Base-by-base conservation (phyloP, 2,797 vertebrate species). In the Sebastolobus alascanus region DNA sequence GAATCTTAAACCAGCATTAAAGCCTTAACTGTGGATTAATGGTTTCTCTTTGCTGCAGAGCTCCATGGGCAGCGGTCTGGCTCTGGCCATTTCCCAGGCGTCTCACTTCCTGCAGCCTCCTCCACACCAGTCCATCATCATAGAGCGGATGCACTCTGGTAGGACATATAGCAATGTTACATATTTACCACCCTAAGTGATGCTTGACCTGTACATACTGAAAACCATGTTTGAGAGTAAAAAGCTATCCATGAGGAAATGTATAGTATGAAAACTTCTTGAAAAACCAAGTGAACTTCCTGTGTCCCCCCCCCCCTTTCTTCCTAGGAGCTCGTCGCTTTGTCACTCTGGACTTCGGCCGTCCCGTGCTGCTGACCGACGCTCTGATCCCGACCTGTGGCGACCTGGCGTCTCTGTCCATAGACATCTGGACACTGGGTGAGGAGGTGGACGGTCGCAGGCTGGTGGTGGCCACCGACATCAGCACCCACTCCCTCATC, bases 101-200 rank as follows among this genome's bases (percentile, higher is more conserved):
- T 99, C 99, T 70, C 98, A 99, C 95, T 99, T 99, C 91, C 96
- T 99, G 86, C 99, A 99, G 83, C 97, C 99, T 85, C 98, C 99
- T 25, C 98, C 99, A 89, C 97, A 99, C 93, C 99, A 99, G 93
- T 99, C 99, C 85, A 99, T 99, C 94, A 99, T 99, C 93, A 99
- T 99, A 79, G 99, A 99, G 82, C 95, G 99, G 89, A 99, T 99
- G 99, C 99, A 99, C 90, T 99, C 99, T 90, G 99, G 99, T 99
- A 90, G 1, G 85, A 81, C 52, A 27, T 10, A 2, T 40, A 8
- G 7, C n/a, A 33, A 4, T 64, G 8, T 22, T 37, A 14, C 20
- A 38, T 22, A 60, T 22, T 55, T 43, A 71, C 20, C 10, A 38
- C n/a, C 6, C 2, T 6, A 38, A 40, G 9, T 18, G 25, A 3